These are phyloP conservation scores for Dynastes hyllus DNA, from an alignment of 2,888 invertebrate genomes.

Conservation along the genomic window DNA sequence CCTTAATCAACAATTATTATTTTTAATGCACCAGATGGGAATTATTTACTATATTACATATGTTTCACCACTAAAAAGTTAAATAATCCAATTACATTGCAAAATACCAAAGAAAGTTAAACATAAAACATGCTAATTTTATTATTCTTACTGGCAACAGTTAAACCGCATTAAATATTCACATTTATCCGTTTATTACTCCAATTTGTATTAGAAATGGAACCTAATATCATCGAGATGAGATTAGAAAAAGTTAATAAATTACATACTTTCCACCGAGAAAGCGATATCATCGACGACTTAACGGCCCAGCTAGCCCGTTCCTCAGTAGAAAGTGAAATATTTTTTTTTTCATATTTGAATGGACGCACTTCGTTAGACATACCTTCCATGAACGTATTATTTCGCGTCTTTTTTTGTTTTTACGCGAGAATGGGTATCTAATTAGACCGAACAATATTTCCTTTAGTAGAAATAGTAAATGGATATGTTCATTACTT, in stretches of 20 bases:
- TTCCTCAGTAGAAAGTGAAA: constrained; percentile 42
- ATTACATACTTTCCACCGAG: constrained; percentile 40
- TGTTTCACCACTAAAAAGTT: no score
- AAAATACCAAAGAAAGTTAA: no score
- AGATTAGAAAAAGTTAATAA: constrained; percentile 2
- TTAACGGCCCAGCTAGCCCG: constrained; percentile 11
- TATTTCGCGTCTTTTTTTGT: constrained; percentile 23
- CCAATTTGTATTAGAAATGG: not conserved
- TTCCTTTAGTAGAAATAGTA: constrained; percentile 31
- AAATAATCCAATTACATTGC: no score
- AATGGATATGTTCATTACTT: constrained; percentile 31
- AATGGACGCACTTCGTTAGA: constrained; percentile 35
- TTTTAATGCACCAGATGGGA: no score
- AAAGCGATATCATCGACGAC: constrained; percentile 28
- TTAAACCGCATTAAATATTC: not conserved
- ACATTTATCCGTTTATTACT: constrained; percentile 2
- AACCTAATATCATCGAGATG: not conserved
- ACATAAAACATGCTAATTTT: not conserved
- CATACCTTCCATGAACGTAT: constrained; percentile 8
- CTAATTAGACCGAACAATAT: constrained; percentile 31
- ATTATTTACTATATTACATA: no score
- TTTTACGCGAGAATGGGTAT: constrained; percentile 26
- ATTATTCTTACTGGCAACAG: not conserved
- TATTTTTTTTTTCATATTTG: constrained; percentile 26
- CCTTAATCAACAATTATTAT: no score